Percentiles rank a stretch among this genome's conserved stretches.
phyloP scores from a whole-genome alignment of 2,888 invertebrate species.

The Drosophila leonis region DNA sequence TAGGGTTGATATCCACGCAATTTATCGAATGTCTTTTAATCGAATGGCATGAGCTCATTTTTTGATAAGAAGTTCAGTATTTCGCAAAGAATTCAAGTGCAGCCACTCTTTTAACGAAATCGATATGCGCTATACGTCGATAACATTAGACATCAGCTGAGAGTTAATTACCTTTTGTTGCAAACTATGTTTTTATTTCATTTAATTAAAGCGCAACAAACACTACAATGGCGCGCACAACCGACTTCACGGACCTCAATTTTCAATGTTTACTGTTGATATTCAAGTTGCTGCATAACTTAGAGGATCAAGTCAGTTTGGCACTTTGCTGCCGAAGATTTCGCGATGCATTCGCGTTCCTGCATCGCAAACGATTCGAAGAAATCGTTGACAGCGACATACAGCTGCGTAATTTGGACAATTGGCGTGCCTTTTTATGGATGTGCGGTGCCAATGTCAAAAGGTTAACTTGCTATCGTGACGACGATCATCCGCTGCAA shows the following conservation, averaged over 20 bases:
- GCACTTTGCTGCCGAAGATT: conserved; percentile 65
- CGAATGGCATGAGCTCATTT: conserved; percentile 51
- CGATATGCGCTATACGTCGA: conserved; percentile 25
- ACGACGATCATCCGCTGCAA: conserved; percentile 66
- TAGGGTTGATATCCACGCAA: conserved; percentile 47
- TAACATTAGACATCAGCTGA: conserved; percentile 34
- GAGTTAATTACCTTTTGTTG: conserved; percentile 47
- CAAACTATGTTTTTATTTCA: conserved; percentile 45
- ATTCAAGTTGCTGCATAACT: conserved; percentile 50
- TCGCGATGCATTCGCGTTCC: conserved; percentile 64
- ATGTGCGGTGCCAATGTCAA: conserved; percentile 60
- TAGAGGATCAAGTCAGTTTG: conserved; percentile 65
- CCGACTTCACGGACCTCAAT: conserved; percentile 60
- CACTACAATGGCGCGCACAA: conserved; percentile 66
- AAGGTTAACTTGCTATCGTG: conserved; percentile 53
- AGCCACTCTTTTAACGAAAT: conserved; percentile 10
- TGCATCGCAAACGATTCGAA: conserved; percentile 52
- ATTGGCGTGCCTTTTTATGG: conserved; percentile 68
- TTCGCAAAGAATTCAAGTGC: conserved; percentile 3
- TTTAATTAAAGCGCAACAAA: conserved; percentile 32
- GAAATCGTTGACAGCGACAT: conserved; percentile 60
- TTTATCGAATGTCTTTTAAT: conserved; percentile 40
- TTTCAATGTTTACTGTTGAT: conserved; percentile 60
- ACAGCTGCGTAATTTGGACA: conserved; percentile 56
- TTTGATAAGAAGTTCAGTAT: conserved; percentile 38